Percentiles rank a stretch among this genome's conserved stretches.
Conservation (phyloP, 2,113 vertebrate genomes). For the Corythornis madagascariensis region DNA sequence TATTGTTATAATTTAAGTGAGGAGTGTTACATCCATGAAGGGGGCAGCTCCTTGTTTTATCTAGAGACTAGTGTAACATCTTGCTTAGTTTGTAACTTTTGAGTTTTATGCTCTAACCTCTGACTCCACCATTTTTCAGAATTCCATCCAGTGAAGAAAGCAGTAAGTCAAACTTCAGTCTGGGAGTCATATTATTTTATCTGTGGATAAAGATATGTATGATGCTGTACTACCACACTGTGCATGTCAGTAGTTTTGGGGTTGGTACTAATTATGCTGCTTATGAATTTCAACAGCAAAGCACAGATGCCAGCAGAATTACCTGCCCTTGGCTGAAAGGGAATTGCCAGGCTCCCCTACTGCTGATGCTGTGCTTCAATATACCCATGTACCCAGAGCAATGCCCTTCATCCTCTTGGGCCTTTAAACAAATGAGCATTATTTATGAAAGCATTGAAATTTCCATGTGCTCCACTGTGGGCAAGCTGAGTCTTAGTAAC, state of each 20-base stretch:
- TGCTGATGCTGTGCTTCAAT: not conserved
- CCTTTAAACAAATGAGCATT: not conserved
- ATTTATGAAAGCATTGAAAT: not conserved
- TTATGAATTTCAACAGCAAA: not conserved
- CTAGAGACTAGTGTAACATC: not conserved
- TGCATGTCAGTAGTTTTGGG: not conserved
- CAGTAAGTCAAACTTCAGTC: not conserved
- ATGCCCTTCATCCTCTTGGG: not conserved
- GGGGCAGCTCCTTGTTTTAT: not conserved
- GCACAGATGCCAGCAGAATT: not conserved
- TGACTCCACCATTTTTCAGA: not conserved
- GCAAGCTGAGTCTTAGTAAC: not conserved
- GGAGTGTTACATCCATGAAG: not conserved
- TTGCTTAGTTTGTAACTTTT: not conserved
- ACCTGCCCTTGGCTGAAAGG: not conserved
- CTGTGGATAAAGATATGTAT: not conserved
- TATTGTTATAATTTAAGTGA: not conserved
- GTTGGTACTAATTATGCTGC: not conserved
- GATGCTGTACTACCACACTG: not conserved
- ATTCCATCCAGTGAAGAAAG: not conserved
- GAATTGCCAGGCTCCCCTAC: not conserved
- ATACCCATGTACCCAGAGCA: not conserved
- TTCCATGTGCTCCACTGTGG: not conserved
- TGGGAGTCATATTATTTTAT: not conserved
- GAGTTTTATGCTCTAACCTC: not conserved